A percentile compares a stretch with the other conserved stretches of the same genome.
Evolutionary conservation across 2,113 vertebrate species (phyloP).

Genomic region (Phasianus colchicus): DNA sequence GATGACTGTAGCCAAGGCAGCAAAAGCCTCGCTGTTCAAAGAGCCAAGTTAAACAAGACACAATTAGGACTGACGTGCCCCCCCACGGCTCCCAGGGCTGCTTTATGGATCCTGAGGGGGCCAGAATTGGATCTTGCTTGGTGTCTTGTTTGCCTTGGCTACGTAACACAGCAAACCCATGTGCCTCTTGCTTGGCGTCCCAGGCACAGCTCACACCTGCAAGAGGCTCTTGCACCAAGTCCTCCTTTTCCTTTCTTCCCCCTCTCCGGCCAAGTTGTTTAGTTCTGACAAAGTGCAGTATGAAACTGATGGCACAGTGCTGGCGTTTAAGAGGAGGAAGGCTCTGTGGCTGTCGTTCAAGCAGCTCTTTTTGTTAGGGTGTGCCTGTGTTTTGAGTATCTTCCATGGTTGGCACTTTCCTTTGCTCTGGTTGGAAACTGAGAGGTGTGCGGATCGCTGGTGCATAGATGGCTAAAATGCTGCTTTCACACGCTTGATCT

Average conservation of each 20-base stretch:
- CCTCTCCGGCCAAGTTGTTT: background rate
- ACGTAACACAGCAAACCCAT: background rate
- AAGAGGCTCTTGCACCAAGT: background rate
- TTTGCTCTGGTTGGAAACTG: accelerated
- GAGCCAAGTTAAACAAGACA: slow-evolving; percentile 73
- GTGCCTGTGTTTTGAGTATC: background rate
- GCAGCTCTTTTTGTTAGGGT: background rate
- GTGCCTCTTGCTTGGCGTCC: slow-evolving; percentile 17
- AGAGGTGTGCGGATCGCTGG: background rate
- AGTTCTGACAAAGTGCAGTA: background rate
- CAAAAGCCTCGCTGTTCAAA: slow-evolving; percentile 29
- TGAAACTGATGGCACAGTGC: background rate
- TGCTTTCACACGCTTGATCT: background rate
- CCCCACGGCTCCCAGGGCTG: slow-evolving; percentile 49
- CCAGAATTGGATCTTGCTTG: slow-evolving; percentile 21
- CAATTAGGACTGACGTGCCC: slow-evolving; percentile 66
- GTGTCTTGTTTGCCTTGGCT: slow-evolving; percentile 71
- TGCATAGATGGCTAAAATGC: background rate
- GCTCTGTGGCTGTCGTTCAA: accelerated
- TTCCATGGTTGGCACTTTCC: background rate
- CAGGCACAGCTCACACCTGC: slow-evolving; percentile 63
- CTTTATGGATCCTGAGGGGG: slow-evolving; percentile 53
- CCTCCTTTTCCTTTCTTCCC: background rate
- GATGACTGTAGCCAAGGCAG: slow-evolving; percentile 50
- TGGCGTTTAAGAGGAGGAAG: background rate